These are phyloP conservation scores for Grantiella picta DNA, from an alignment of 2,113 vertebrate genomes.

Conservation along the genomic window DNA sequence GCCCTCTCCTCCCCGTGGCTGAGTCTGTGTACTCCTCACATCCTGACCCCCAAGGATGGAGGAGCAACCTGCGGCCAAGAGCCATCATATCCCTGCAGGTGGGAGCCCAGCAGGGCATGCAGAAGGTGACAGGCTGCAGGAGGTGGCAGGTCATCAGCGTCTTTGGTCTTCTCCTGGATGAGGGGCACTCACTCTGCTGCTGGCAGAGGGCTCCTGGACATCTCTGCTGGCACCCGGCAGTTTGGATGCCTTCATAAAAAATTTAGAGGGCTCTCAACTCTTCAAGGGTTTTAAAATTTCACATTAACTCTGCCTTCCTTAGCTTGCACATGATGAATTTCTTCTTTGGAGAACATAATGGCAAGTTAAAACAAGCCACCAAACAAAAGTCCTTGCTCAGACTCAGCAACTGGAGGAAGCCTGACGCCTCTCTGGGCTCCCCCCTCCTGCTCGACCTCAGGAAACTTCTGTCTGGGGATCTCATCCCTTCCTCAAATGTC, in stretches of 20 bases:
- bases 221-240: not conserved
- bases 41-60: not conserved
- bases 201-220: not conserved
- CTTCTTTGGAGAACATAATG: not conserved
- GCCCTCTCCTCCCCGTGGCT: not conserved
- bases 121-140: not conserved
- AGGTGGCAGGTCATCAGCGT: not conserved
- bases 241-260: slow-evolving; percentile 11
- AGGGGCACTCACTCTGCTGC: not conserved
- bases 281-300: slow-evolving; percentile 39
- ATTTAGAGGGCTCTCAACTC: slow-evolving; percentile 46
- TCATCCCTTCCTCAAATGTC: not conserved
- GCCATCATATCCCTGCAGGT: not conserved
- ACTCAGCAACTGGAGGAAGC: not conserved
- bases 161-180: not conserved
- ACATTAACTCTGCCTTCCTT: slow-evolving; percentile 27
- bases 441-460: not conserved
- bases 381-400: not conserved
- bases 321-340: slow-evolving; percentile 12
- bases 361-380: not conserved
- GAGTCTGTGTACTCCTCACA: rapidly evolving
- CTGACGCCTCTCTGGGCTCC: not conserved
- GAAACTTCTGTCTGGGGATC: not conserved
- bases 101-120: rapidly evolving
- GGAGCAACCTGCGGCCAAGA: not conserved